A percentile compares a stretch with the other conserved stretches of the same genome.
Evolutionary conservation across 2,113 vertebrate genomes (phyloP).

Genomic region (Zapornia atra): DNA sequence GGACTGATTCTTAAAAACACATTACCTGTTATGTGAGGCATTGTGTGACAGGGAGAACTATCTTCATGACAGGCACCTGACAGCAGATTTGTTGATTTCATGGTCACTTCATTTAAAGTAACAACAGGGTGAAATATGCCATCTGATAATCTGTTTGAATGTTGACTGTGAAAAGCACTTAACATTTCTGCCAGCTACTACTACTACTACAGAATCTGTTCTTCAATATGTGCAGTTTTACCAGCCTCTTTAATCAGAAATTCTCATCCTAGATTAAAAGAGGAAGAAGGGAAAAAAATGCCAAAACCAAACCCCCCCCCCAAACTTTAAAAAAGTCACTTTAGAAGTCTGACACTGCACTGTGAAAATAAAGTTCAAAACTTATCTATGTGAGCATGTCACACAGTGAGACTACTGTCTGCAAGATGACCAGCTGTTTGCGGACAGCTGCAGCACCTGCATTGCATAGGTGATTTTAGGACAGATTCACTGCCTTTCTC

Average conservation of each 20-base stretch:
- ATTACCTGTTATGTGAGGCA: constrained; percentile 85
- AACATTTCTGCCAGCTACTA: constrained; percentile 83
- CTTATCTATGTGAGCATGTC: not conserved
- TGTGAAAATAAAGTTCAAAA: constrained; percentile 33
- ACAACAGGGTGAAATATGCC: constrained; percentile 87
- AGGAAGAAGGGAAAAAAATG: not conserved
- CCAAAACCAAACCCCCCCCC: not conserved
- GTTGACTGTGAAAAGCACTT: constrained; percentile 86
- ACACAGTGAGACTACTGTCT: not conserved
- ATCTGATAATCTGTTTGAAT: constrained; percentile 88
- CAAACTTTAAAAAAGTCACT: not conserved
- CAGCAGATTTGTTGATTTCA: constrained; percentile 88
- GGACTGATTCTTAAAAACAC: constrained; percentile 86
- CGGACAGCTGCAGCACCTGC: not conserved
- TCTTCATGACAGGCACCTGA: constrained; percentile 84
- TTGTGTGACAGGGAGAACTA: constrained; percentile 83
- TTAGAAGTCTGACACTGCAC: not conserved
- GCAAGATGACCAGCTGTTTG: not conserved
- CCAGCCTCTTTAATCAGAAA: constrained; percentile 63
- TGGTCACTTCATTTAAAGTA: constrained; percentile 88
- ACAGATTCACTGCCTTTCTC: not conserved
- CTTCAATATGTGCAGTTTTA: constrained; percentile 82
- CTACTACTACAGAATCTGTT: constrained; percentile 82
- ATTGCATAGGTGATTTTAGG: not conserved
- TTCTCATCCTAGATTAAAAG: not conserved